Conservation (phyloP, 2,888 invertebrate genomes). For the Andrena flavipes region DNA sequence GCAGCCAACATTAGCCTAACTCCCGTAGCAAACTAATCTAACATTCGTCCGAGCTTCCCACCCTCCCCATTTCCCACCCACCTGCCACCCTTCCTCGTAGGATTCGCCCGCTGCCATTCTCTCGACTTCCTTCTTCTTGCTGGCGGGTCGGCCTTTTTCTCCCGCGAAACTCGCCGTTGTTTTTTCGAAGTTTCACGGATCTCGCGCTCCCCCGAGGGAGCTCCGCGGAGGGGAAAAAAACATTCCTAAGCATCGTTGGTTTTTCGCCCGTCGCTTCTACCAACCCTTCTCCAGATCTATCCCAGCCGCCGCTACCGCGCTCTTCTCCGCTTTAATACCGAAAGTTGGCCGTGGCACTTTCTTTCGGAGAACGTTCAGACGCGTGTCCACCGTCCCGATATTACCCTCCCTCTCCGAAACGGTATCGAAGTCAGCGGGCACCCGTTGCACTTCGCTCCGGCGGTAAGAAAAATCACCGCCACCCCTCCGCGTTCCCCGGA, state of each 20-base stretch:
- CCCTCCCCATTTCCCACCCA: too few relatives aligned
- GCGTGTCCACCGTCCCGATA: slow-evolving; percentile 17
- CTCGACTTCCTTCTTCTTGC: slow-evolving; percentile 54
- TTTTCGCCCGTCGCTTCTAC: slow-evolving; percentile 37
- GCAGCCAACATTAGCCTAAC: slow-evolving; percentile 81
- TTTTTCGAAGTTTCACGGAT: slow-evolving; percentile 62
- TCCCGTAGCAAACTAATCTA: slow-evolving; percentile 82
- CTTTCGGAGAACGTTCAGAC: slow-evolving; percentile 55
- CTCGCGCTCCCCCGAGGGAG: slow-evolving; percentile 41
- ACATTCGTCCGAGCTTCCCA: slow-evolving; percentile 79
- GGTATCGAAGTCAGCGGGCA: slow-evolving; percentile 17
- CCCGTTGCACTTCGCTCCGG: background rate
- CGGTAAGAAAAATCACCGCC: background rate
- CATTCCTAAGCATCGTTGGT: slow-evolving; percentile 65
- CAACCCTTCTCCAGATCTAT: slow-evolving; percentile 1
- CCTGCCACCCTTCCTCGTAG: slow-evolving; percentile 19
- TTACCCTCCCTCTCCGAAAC: background rate
- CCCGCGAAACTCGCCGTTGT: slow-evolving; percentile 54
- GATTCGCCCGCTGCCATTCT: slow-evolving; percentile 26
- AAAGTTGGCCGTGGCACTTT: slow-evolving; percentile 41
- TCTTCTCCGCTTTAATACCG: slow-evolving; percentile 48
- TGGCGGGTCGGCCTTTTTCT: slow-evolving; percentile 55
- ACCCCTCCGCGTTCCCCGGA: background rate
- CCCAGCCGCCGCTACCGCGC: background rate
- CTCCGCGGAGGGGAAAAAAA: slow-evolving; percentile 46